phyloP scores from a whole-genome alignment of 1,140 invertebrate species.

The Mactra quadrangularis region DNA sequence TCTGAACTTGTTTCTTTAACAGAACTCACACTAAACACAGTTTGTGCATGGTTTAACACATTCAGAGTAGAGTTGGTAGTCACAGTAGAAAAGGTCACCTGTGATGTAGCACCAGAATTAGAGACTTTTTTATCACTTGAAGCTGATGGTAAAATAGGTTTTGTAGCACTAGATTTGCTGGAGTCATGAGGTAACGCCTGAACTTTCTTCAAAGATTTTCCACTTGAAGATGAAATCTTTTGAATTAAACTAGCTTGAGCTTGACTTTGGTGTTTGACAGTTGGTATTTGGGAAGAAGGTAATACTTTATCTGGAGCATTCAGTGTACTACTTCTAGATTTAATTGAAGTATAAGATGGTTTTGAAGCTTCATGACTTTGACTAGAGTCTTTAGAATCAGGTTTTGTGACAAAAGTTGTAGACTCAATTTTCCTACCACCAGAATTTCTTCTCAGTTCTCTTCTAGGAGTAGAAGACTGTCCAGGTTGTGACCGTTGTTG shows the following conservation, averaged over 20 bases:
- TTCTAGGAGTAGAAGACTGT: background rate
- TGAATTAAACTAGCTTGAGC: background rate
- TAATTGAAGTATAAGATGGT: slow-evolving; percentile 7
- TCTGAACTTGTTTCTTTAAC: slow-evolving; percentile 23
- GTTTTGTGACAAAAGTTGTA: background rate
- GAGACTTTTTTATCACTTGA: background rate
- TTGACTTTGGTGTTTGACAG: background rate
- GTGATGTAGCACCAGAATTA: background rate
- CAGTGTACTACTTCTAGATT: background rate
- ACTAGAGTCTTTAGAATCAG: background rate
- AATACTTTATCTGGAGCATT: background rate
- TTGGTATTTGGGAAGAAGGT: background rate
- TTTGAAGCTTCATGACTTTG: background rate
- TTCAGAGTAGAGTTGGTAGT: background rate
- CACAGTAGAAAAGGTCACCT: background rate
- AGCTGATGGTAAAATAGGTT: background rate
- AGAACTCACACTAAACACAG: slow-evolving; percentile 44
- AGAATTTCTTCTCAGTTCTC: background rate
- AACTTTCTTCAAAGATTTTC: background rate
- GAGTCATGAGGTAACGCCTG: background rate
- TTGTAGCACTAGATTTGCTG: background rate
- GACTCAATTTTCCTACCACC: background rate
- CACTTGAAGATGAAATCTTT: background rate
- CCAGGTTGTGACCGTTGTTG: background rate
- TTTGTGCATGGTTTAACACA: slow-evolving; percentile 36